These are phyloP conservation scores for Natrix natrix DNA, from an alignment of 2,797 vertebrate species.

Conservation along the genomic window DNA sequence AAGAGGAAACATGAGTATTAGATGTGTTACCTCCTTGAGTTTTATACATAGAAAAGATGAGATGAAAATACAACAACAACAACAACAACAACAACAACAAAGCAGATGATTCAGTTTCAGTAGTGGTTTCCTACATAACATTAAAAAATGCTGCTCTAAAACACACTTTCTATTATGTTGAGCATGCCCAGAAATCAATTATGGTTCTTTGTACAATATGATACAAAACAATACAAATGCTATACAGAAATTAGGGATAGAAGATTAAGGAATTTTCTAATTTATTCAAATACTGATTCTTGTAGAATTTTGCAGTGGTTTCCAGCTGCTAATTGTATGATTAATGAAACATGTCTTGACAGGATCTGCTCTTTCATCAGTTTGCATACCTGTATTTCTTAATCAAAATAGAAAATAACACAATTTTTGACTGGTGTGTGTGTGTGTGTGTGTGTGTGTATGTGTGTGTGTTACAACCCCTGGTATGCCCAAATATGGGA, in stretches of 20 bases:
- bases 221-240: not conserved
- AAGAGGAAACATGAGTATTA: not conserved
- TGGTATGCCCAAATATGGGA: too few species aligned
- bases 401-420: not conserved
- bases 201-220: not conserved
- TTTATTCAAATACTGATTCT: conserved; percentile 8
- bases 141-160: not conserved
- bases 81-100: not conserved
- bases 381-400: conserved; percentile 3
- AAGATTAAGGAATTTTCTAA: conserved; percentile 5
- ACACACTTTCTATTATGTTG: not conserved
- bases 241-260: not conserved
- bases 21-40: not conserved
- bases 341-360: conserved; percentile 9
- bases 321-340: conserved; percentile 25
- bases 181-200: not conserved
- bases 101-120: not conserved
- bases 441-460: too few species aligned
- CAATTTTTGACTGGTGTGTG: not conserved
- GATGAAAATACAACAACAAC: not conserved
- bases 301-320: not conserved
- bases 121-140: not conserved
- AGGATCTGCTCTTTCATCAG: not conserved
- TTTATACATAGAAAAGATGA: not conserved
- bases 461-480: too few species aligned